phyloP scores from a whole-genome alignment of 2,113 vertebrate genomes.

The Dasyprocta punctata region DNA sequence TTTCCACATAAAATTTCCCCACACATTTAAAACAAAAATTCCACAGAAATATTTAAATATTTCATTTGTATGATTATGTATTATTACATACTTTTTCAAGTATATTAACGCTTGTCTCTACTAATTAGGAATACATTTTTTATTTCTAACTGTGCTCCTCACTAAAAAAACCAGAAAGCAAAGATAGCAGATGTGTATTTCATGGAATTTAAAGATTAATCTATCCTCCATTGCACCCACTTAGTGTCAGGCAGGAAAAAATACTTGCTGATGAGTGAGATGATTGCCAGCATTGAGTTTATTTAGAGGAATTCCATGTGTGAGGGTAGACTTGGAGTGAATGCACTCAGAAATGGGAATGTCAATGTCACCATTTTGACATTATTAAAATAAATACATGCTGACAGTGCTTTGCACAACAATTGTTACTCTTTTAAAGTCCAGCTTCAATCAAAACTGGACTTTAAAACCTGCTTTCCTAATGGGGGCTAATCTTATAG shows the following conservation, averaged over 20 bases:
- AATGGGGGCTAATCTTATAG: constrained; percentile 66
- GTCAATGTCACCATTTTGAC: constrained; percentile 29
- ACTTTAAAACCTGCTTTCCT: constrained; percentile 66
- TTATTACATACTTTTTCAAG: constrained; percentile 53
- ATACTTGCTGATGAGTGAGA: constrained; percentile 77
- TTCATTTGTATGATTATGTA: constrained; percentile 50
- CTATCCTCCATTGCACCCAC: constrained; percentile 63
- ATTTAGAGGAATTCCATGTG: constrained; percentile 71
- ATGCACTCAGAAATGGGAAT: constrained; percentile 64
- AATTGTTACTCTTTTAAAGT: constrained; percentile 42
- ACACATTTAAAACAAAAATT: constrained; percentile 10
- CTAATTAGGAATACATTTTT: constrained; percentile 64
- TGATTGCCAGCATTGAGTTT: constrained; percentile 68
- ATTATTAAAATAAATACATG: constrained; percentile 62
- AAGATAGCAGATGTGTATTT: constrained; percentile 74
- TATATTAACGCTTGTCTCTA: constrained; percentile 59
- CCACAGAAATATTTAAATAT: constrained; percentile 44
- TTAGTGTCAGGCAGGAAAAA: constrained; percentile 73
- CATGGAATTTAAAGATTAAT: constrained; percentile 50
- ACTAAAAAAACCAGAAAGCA: constrained; percentile 68
- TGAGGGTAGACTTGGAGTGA: constrained; percentile 56
- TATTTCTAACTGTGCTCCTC: constrained; percentile 68
- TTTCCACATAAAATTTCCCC: constrained; percentile 31
- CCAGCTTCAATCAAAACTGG: background rate
- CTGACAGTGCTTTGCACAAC: constrained; percentile 59